Base-by-base conservation (phyloP, 2,113 vertebrate genomes). In the Steatornis caripensis region DNA sequence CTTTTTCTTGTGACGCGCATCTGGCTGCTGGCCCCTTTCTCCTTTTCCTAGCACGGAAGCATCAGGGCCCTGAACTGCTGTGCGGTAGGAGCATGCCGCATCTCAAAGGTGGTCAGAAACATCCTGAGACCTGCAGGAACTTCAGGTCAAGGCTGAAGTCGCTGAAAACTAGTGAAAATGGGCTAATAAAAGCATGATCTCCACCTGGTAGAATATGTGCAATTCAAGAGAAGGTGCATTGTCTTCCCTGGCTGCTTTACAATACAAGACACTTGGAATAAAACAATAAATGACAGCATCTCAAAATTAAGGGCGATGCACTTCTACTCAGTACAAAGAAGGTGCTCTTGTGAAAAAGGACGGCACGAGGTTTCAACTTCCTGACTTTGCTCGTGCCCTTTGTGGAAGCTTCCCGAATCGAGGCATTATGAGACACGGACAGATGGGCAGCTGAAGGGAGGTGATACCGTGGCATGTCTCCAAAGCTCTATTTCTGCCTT, bases 71-170 rank as follows among this genome's bases (percentile, higher is more conserved):
- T 74, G 64, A 76, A 39, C 18, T 58, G 68, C 84, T 30, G 20
- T 0, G 1, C 43, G 36, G 41, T 2, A 58, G 49, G 24, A 85
- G 54, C 34, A 32, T 11, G 12, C 32, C 20, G 32, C 2, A 1
- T 49, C 70, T 37, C n/a, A 41, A 55, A 45, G n/a, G 21, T n/a
- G 54, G 24, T 24, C 30, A 46, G 72, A 55, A 72, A 46, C 22
- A 43, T 30, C 53, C 46, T 2, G 21, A 41, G 58, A 48, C 37
- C 53, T 36, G 48, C 36, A 87, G 43, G 21, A 57, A 41, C 17
- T 57, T 94, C 34, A 74, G 78, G 29, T 43, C 41, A 74, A 83
- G 71, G 37, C 41, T 69, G 43, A 61, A 74, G 11, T 29, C 61
- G 51, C 24, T 45, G 48, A 54, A 83, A 83, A 61, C 15, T 30